These are phyloP conservation scores for Illadopsis cleaveri DNA, from an alignment of 2,113 vertebrate genomes.

Conservation along the genomic window DNA sequence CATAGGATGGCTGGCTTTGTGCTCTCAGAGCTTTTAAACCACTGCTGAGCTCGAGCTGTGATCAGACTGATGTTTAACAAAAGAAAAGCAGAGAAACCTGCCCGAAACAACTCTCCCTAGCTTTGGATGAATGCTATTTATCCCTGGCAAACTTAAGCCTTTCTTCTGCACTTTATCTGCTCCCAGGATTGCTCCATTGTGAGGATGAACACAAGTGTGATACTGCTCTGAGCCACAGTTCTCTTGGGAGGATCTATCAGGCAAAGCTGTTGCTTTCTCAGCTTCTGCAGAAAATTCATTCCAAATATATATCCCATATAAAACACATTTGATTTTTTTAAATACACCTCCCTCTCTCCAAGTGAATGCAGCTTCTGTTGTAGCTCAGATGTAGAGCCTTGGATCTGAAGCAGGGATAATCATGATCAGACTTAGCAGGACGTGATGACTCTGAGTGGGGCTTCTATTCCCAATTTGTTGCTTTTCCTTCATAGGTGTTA, in stretches of 20 bases:
- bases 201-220: not conserved
- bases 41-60: not conserved
- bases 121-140: not conserved
- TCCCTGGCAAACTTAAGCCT: not conserved
- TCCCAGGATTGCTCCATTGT: not conserved
- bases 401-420: not conserved
- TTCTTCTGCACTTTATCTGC: slow-evolving; percentile 21
- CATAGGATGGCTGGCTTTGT: not conserved
- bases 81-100: not conserved
- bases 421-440: not conserved
- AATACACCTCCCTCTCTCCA: not conserved
- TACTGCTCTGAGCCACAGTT: not conserved
- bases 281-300: not conserved
- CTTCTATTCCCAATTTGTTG: not conserved
- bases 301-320: not conserved
- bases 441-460: not conserved
- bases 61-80: not conserved
- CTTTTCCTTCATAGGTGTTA: not conserved
- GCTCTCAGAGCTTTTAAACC: not conserved
- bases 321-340: not conserved
- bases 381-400: not conserved
- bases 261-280: slow-evolving; percentile 6
- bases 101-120: not conserved
- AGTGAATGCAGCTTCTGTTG: not conserved
- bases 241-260: slow-evolving; percentile 14